phyloP scores from a whole-genome alignment of 2,888 invertebrate genomes.

The Xylophagus ater region DNA sequence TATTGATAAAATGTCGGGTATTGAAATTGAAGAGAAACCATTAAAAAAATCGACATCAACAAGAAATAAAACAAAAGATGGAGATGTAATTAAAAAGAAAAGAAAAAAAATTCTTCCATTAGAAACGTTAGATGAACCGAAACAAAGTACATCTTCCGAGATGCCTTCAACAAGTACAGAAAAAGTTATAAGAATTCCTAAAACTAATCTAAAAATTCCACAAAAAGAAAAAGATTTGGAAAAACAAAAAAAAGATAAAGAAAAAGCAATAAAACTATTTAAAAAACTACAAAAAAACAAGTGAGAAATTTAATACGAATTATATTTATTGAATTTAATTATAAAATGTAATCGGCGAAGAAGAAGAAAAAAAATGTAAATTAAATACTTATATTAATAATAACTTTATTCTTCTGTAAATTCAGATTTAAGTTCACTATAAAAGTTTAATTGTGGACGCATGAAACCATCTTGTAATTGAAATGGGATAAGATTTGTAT shows the following conservation, averaged over 20 bases:
- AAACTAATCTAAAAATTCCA: conserved; percentile 51
- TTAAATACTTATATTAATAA: no score
- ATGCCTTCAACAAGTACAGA: conserved; percentile 12
- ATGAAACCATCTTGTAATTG: conserved; percentile 4
- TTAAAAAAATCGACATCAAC: conserved; percentile 20
- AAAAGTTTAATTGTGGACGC: conserved; percentile 23
- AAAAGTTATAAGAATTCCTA: conserved; percentile 22
- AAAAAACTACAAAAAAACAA: conserved; percentile 49
- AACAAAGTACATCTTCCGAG: conserved; percentile 22
- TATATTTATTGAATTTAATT: no score
- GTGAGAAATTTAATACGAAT: no score
- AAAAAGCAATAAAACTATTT: conserved; percentile 63
- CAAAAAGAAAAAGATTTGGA: conserved; percentile 58
- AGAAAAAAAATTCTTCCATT: conserved; percentile 14
- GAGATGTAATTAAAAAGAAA: conserved; percentile 24
- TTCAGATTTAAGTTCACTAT: conserved; percentile 35
- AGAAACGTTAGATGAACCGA: conserved; percentile 17
- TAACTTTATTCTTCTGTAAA: no score
- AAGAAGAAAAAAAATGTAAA: no score
- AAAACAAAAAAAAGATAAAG: conserved; percentile 53
- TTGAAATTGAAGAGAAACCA: conserved; percentile 21
- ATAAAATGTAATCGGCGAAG: no score
- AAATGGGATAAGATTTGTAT: neutral
- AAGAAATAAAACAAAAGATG: conserved; percentile 4
- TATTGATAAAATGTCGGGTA: conserved; percentile 51